Conservation (phyloP, 1,140 invertebrate species). For the Anastrepha ludens region DNA sequence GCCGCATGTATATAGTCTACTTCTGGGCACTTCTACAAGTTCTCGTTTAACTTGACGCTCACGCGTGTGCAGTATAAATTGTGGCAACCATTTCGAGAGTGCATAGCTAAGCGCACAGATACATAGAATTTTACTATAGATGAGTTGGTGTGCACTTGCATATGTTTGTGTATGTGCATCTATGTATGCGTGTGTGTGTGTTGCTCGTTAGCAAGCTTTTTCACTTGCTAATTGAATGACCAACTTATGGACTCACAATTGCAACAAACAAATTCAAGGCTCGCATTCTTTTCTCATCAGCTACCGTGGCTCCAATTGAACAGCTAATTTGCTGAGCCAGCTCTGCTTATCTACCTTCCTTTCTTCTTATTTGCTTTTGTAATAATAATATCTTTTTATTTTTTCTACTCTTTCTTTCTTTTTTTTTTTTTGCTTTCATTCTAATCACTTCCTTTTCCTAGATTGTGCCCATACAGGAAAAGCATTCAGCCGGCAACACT, state of each 20-base stretch:
- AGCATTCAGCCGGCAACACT: slow-evolving; percentile 84
- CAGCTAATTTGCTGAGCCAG: background rate
- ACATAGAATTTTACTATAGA: no score
- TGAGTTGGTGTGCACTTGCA: background rate
- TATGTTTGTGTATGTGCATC: background rate
- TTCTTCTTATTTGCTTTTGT: background rate
- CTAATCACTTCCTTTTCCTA: slow-evolving; percentile 60
- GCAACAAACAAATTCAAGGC: background rate
- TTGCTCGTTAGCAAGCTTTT: background rate
- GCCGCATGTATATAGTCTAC: background rate
- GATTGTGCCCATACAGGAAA: slow-evolving; percentile 81
- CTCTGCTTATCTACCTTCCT: background rate
- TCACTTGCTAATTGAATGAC: slow-evolving; percentile 27
- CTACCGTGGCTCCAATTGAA: background rate
- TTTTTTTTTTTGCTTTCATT: background rate
- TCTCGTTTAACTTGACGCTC: background rate
- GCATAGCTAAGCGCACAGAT: background rate
- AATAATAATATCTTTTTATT: background rate
- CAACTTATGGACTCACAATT: background rate
- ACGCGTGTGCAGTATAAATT: slow-evolving; percentile 6
- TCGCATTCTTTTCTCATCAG: background rate
- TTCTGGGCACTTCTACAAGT: background rate
- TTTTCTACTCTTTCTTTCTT: background rate
- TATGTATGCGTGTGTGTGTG: background rate
- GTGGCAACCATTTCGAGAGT: background rate